phyloP scores from a whole-genome alignment of 2,113 vertebrate genomes.

The Cyrtonyx montezumae region DNA sequence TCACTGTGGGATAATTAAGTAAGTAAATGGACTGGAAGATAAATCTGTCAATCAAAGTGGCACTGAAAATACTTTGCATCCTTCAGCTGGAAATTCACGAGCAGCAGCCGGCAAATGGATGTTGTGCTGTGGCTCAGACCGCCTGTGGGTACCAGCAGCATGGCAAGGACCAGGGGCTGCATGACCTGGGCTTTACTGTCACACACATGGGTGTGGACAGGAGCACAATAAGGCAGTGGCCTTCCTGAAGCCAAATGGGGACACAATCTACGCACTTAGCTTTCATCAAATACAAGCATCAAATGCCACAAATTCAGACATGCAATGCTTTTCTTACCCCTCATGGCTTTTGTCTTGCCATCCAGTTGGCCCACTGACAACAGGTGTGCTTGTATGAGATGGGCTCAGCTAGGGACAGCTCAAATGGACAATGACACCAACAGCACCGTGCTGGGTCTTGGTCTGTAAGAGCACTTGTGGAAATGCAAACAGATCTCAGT shows the following conservation, averaged over 20 bases:
- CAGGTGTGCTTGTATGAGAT: neutral
- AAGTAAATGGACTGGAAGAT: slow-evolving; percentile 59
- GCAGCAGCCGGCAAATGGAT: neutral
- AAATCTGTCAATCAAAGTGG: slow-evolving; percentile 30
- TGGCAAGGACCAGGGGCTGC: rapidly evolving
- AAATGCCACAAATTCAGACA: neutral
- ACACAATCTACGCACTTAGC: rapidly evolving
- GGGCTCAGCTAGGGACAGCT: neutral
- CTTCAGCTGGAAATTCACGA: neutral
- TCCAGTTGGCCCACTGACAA: neutral
- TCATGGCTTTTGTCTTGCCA: neutral
- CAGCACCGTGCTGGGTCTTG: rapidly evolving
- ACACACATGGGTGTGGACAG: rapidly evolving
- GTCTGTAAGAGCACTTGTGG: neutral
- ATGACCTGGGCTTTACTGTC: rapidly evolving
- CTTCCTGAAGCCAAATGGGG: neutral
- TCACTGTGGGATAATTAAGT: slow-evolving; percentile 55
- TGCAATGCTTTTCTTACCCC: neutral
- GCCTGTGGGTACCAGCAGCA: rapidly evolving
- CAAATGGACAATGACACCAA: neutral
- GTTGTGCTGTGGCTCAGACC: rapidly evolving
- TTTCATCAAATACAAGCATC: rapidly evolving
- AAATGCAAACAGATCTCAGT: neutral
- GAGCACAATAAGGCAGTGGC: neutral
- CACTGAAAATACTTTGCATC: neutral